Percentiles rank a stretch among this genome's conserved stretches.
Evolutionary conservation across 2,888 invertebrate genomes (phyloP).

Genomic region (Onthophagus sagittarius): DNA sequence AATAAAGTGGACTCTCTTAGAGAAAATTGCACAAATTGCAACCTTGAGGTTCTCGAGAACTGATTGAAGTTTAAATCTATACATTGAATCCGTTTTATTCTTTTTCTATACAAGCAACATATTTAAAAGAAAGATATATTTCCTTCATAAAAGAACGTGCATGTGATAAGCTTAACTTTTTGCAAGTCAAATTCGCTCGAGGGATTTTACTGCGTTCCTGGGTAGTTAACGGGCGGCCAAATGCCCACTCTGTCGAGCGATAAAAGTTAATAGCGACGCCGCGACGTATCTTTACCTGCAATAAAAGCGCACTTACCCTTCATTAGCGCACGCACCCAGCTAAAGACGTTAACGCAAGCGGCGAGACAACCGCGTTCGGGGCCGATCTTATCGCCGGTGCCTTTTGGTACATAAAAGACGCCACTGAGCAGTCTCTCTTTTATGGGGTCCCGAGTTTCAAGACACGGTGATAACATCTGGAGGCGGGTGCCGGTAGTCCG

Average conservation of each 20-base stretch:
- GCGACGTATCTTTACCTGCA: not conserved
- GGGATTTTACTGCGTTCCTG: not conserved
- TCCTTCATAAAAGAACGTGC: not conserved
- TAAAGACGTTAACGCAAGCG: not conserved
- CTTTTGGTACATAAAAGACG: not conserved
- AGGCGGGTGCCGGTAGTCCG: not conserved
- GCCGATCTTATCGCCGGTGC: not conserved
- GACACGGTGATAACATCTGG: not conserved
- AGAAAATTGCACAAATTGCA: not conserved
- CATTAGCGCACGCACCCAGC: not conserved
- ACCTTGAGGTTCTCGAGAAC: not conserved
- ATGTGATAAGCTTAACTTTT: not conserved
- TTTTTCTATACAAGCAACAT: no score
- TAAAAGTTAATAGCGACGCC: not conserved
- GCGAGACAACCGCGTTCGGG: not conserved
- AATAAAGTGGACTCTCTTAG: not conserved
- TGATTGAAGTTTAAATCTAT: not conserved
- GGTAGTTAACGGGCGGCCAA: not conserved
- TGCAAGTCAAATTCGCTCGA: not conserved
- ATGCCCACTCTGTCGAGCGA: not conserved
- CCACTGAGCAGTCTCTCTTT: not conserved
- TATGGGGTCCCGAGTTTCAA: not conserved
- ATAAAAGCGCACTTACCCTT: not conserved
- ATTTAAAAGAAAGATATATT: not conserved
- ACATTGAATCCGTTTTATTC: no score